Percentiles rank a stretch among this genome's conserved stretches.
These are phyloP conservation scores for Cydia pomonella DNA, from an alignment of 1,140 invertebrate species.

Conservation along the genomic window DNA sequence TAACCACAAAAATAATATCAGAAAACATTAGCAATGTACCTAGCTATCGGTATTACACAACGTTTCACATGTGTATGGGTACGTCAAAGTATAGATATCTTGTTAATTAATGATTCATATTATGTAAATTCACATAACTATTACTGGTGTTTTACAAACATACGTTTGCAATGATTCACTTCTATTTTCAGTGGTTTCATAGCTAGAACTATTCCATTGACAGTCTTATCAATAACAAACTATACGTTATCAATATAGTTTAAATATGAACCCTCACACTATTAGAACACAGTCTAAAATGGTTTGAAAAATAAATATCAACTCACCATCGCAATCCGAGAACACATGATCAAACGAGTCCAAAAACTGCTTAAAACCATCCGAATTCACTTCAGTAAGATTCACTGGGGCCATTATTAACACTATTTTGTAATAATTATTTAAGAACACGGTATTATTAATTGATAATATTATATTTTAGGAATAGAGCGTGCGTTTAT, in stretches of 20 bases:
- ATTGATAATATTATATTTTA: neutral
- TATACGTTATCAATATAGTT: too few species aligned
- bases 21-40: too few species aligned
- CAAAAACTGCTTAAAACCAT: constrained; percentile 61
- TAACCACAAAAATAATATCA: neutral
- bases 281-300: neutral
- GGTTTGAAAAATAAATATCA: neutral
- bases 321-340: constrained; percentile 74
- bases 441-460: neutral
- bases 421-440: neutral
- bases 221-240: neutral
- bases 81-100: too few species aligned
- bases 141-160: neutral
- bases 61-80: too few species aligned
- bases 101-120: neutral
- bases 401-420: constrained; percentile 51
- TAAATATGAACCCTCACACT: neutral
- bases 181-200: neutral
- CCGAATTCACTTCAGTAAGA: constrained; percentile 47
- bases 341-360: constrained; percentile 72
- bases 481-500: neutral
- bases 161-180: neutral
- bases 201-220: neutral
- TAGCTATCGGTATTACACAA: too few species aligned
- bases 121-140: neutral